Evolutionary conservation across 2,888 invertebrate species (phyloP).

Genomic region (Candidula unifasciata): DNA sequence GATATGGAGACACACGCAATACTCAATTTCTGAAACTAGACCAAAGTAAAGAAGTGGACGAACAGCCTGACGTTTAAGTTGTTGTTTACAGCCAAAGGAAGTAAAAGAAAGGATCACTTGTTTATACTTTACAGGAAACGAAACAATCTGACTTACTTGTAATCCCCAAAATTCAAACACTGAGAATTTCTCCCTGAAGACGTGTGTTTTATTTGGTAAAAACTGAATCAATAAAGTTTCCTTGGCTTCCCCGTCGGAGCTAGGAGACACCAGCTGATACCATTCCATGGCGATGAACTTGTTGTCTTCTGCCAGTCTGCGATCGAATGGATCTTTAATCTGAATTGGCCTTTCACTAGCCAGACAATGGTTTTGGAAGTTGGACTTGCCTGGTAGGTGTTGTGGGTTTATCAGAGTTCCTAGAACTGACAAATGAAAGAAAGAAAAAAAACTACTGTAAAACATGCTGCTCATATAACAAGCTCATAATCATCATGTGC

Average conservation of each 20-base stretch:
- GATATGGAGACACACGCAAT: no score
- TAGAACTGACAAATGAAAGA: constrained; percentile 1
- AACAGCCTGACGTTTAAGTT: no score
- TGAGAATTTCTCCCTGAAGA: not conserved
- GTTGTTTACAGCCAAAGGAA: not conserved
- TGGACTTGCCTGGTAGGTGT: not conserved
- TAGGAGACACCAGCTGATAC: not conserved
- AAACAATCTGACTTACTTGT: constrained; percentile 11
- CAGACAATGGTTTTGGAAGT: not conserved
- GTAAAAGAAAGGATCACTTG: no score
- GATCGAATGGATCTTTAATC: constrained; percentile 21
- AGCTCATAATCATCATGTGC: no score
- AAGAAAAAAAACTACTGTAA: not conserved
- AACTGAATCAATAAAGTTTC: not conserved
- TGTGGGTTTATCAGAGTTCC: constrained; percentile 6
- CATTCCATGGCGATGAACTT: constrained; percentile 19
- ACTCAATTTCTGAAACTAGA: no score
- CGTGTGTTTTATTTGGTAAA: not conserved
- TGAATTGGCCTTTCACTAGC: constrained; percentile 3
- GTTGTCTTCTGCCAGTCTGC: not conserved
- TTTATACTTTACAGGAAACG: no score
- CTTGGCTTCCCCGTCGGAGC: not conserved
- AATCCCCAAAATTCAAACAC: constrained; percentile 30
- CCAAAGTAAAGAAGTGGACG: no score
- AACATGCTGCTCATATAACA: no score